phyloP scores from a whole-genome alignment of 1,140 invertebrate species.

The Lepidurus couesii region DNA sequence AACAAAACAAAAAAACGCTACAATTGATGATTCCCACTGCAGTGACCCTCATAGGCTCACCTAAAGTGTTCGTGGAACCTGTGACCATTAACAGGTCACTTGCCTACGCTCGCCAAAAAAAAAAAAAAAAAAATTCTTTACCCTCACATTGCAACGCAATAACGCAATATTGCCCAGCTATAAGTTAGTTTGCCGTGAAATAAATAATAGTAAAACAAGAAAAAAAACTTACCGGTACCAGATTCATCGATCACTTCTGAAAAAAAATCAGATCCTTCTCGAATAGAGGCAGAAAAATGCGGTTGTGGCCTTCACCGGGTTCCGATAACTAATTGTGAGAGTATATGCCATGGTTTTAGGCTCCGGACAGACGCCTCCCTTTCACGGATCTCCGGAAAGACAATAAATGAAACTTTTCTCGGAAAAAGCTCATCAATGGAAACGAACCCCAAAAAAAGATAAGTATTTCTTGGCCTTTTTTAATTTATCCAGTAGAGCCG shows the following conservation, averaged over 20 bases:
- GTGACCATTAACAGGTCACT: conserved; percentile 15
- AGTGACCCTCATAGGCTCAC: neutral
- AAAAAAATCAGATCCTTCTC: neutral
- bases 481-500: neutral
- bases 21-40: conserved; percentile 9
- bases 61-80: conserved; percentile 9
- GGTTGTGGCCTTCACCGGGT: neutral
- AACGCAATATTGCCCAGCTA: neutral
- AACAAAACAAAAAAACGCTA: neutral
- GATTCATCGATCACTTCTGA: neutral
- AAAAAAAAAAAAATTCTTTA: neutral
- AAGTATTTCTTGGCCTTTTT: neutral
- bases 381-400: neutral
- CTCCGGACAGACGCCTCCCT: neutral
- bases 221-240: neutral
- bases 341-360: neutral
- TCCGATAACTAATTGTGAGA: neutral
- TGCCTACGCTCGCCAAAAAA: neutral
- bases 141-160: neutral
- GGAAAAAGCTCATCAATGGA: neutral
- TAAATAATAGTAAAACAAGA: neutral
- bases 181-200: neutral
- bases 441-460: neutral
- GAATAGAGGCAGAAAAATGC: neutral
- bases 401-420: conserved; percentile 1